Evolutionary conservation across 2,888 invertebrate species (phyloP).

Genomic region (Coelinius sp.): DNA sequence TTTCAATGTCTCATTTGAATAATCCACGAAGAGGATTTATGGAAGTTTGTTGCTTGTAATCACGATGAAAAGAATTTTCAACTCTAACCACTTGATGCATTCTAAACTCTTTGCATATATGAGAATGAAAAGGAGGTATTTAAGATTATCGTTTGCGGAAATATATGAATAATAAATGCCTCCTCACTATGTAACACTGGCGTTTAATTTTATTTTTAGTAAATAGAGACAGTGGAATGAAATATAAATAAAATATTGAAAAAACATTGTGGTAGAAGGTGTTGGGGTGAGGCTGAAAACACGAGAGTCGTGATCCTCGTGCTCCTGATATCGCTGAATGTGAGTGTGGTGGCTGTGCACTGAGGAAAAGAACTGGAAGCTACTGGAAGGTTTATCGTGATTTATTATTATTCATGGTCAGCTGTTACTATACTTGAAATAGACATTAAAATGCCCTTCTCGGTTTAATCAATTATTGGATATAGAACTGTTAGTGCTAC

Average conservation of each 20-base stretch:
- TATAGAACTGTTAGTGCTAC: neutral
- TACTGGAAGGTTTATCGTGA: constrained; percentile 45
- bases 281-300: constrained; percentile 45
- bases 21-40: constrained; percentile 11
- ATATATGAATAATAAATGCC: constrained; percentile 36
- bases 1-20: constrained; percentile 15
- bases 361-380: constrained; percentile 32
- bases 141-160: constrained; percentile 32
- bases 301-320: constrained; percentile 65
- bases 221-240: constrained; percentile 12
- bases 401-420: constrained; percentile 54
- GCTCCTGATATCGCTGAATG: constrained; percentile 55
- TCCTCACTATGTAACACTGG: constrained; percentile 13
- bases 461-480: neutral
- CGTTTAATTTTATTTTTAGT: constrained; percentile 25
- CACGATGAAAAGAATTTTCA: neutral
- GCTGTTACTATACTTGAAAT: constrained; percentile 23
- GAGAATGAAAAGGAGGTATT: constrained; percentile 18
- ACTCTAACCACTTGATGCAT: constrained; percentile 12
- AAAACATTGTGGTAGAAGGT: neutral
- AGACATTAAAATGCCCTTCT: neutral
- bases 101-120: neutral
- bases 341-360: constrained; percentile 10
- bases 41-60: neutral
- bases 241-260: constrained; percentile 13